A percentile compares a stretch with the other conserved stretches of the same genome.
Evolutionary conservation across 2,113 vertebrate genomes (phyloP).

Genomic region (Elephas maximus): DNA sequence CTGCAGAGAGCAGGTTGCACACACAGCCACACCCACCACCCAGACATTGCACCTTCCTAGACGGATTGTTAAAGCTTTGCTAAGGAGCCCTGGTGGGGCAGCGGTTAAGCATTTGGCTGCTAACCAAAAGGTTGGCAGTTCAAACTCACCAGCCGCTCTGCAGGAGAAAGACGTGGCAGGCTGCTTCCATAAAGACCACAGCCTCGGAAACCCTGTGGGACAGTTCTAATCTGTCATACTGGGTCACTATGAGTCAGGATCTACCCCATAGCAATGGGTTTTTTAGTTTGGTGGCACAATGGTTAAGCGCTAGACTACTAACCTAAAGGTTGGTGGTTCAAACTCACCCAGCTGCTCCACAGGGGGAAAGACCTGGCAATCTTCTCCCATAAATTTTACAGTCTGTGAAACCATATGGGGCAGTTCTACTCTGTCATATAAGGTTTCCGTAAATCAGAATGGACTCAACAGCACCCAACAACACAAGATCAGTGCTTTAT

Average conservation of each 20-base stretch:
- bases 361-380: too few species aligned
- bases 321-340: too few species aligned
- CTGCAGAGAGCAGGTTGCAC: background rate
- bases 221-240: background rate
- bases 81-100: too few species aligned
- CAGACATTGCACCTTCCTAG: rapidly evolving
- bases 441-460: background rate
- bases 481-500: rapidly evolving
- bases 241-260: background rate
- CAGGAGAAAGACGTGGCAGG: too few species aligned
- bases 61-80: rapidly evolving
- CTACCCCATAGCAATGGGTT: too few species aligned
- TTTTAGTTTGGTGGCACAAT: too few species aligned
- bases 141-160: too few species aligned
- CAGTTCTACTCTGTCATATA: background rate
- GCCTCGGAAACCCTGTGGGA: background rate
- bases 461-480: background rate
- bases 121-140: too few species aligned
- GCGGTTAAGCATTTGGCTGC: too few species aligned
- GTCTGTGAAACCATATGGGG: background rate
- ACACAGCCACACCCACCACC: rapidly evolving
- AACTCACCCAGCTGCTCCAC: too few species aligned
- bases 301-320: too few species aligned
- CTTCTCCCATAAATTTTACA: background rate
- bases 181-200: too few species aligned